Evolutionary conservation across 37 sponge, comb jelly and placozoan genomes (phyloP), one percentile per base, ranked within the genome.

Genomic region (Geodia barretti): DNA sequence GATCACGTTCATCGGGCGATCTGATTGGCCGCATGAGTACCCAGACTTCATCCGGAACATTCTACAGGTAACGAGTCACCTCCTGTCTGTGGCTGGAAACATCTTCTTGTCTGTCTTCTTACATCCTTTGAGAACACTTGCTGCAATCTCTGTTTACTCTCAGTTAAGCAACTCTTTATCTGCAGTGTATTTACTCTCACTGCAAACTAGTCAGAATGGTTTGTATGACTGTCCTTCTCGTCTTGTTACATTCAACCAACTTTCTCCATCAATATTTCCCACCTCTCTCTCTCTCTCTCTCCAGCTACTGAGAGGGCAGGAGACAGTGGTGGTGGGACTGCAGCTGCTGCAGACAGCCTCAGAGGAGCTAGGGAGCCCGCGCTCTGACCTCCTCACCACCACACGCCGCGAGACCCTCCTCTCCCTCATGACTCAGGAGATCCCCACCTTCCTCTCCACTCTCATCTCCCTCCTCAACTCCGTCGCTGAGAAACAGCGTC

Each of bases 11-110:
- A 82, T 92, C 11, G 93, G 82, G 0, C 72, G 88, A 21, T 39
- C 74, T 4, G 96, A 95, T 40, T 95, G 96, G 96, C 96, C 96
- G 1, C 90, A 90, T 28, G 59, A 81, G 2, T 92, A 86, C 72
- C 90, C 96, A 0, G 91, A 95, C 25, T 93, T 95, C 85, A 77
- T 95, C 32, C 60, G 80, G 20, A 68, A 79, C 42, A 79, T 92
- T 7, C 79, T 73, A 0, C 84, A 93, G 80, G 94, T 93, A 83
- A 54, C 7, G 29, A 39, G 37, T 24, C 30, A 26, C 26, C 7
- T 19, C 60, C 60, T 19, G 11, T 11, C 11, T 59, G 60, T 19
- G 19, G n/a, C n/a, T n/a, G n/a, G n/a, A n/a, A n/a, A n/a, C n/a
- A n/a, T n/a, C n/a, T n/a, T n/a, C n/a, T n/a, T n/a, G n/a, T n/a